Evolutionary conservation across 2,888 invertebrate species (phyloP).

Genomic region (Eupithecia subfuscata): DNA sequence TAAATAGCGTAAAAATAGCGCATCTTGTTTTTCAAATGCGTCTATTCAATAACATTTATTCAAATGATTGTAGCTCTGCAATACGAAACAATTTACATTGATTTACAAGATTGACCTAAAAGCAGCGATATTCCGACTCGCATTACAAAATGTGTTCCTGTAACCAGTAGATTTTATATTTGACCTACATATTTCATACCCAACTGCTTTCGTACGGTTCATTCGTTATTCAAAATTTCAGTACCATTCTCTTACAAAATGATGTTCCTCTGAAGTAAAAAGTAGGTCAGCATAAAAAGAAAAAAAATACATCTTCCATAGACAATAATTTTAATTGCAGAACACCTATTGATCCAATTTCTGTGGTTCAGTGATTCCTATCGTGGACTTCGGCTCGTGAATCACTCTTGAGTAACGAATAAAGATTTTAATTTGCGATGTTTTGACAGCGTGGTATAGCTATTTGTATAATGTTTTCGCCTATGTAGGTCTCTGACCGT

Average conservation of each 20-base stretch:
- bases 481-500: slow-evolving; percentile 30
- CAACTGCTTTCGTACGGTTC: neutral
- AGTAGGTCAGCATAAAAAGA: neutral
- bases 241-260: neutral
- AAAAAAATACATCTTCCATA: neutral
- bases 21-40: slow-evolving; percentile 12
- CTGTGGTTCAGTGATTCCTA: slow-evolving; percentile 24
- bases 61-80: slow-evolving; percentile 13
- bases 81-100: slow-evolving; percentile 27
- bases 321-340: slow-evolving; percentile 7
- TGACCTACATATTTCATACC: neutral
- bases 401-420: slow-evolving; percentile 23
- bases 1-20: neutral
- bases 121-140: slow-evolving; percentile 18
- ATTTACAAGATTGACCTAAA: slow-evolving; percentile 31
- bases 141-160: neutral
- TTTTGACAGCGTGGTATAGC: slow-evolving; percentile 24
- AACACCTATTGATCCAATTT: slow-evolving; percentile 40
- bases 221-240: neutral
- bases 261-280: neutral
- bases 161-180: neutral
- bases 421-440: slow-evolving; percentile 22
- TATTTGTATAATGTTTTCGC: slow-evolving; percentile 20
- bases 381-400: slow-evolving; percentile 19
- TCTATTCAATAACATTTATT: slow-evolving; percentile 21